Base-by-base conservation (phyloP, 2,797 vertebrate genomes). In the Acrossocheilus fasciatus region DNA sequence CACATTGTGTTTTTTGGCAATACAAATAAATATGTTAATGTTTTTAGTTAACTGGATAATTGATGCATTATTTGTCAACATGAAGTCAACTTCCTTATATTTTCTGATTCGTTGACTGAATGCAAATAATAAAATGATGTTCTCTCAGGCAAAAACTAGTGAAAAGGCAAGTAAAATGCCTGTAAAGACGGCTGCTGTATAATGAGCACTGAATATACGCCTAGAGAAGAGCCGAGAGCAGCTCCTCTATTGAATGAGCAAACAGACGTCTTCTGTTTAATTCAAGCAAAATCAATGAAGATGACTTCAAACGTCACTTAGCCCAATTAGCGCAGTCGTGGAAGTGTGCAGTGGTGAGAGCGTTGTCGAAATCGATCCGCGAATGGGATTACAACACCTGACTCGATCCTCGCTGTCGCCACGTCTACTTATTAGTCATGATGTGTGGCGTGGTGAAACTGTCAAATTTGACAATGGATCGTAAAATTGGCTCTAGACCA, bases 231-330 rank as follows among this genome's bases (percentile, higher is more conserved):
- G 23, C 11, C 1, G 2, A 52, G 30, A 66, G 68, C 62, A 3
- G 47, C 75, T 79, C 39, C 50, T 18, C 59, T 64, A 78, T 50
- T 87, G 72, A 83, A 69, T 18, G 50, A 57, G 45, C 64, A 57
- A 77, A 78, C 50, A 66, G 14, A 18, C 47, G n/a, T 72, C 75
- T 50, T 68, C 20, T 64, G 59, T 80, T 87, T 74, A 62, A 81
- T 84, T 87, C 82, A 23, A 57, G 62, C 47, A 54, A 68, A 87
- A 87, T 87, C 86, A 74, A 87, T 87, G 75, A 12, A 43, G 54
- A 84, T 59, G 81, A 83, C 68, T 87, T 79, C 64, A 78, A 59
- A 83, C 70, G 41, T 73, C 68, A 72, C 57, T 59, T 30, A 45
- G 72, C 57, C 68, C 86, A 80, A 87, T 87, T 84, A 84, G 82